Percentiles rank a stretch among this genome's conserved stretches.
These are phyloP conservation scores for Agapostemon virescens DNA, from an alignment of 2,888 invertebrate species.

Conservation along the genomic window DNA sequence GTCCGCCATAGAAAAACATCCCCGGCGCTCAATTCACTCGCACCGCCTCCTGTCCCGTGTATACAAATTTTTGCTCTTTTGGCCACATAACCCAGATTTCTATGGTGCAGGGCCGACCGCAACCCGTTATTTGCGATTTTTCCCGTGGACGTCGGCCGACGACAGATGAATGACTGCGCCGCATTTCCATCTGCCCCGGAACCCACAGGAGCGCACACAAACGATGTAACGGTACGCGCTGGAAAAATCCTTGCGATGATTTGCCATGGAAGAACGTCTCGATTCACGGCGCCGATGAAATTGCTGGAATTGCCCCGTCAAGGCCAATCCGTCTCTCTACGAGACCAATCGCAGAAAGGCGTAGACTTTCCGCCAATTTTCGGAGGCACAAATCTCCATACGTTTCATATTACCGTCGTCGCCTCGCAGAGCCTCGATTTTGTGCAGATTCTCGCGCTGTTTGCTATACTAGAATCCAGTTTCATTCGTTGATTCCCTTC, in stretches of 20 bases:
- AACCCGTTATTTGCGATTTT: conserved; percentile 79
- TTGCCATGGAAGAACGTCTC: conserved; percentile 60
- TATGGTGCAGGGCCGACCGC: conserved; percentile 73
- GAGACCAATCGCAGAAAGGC: background rate
- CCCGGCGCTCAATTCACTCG: conserved; percentile 65
- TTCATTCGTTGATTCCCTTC: background rate
- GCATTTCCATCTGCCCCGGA: conserved; percentile 72
- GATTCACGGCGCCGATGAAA: conserved; percentile 50
- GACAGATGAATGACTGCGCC: conserved; percentile 61
- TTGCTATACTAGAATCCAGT: too few relatives aligned
- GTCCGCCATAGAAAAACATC: conserved; percentile 59
- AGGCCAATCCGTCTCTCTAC: conserved; percentile 24
- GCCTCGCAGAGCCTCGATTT: background rate
- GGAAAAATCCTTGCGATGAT: conserved; percentile 47
- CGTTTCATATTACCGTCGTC: background rate
- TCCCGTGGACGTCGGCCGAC: conserved; percentile 61
- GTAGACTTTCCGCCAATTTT: background rate
- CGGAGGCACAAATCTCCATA: background rate
- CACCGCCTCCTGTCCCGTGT: conserved; percentile 73
- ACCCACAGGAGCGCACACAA: conserved; percentile 38
- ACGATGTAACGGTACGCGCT: conserved; percentile 71
- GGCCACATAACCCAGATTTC: conserved; percentile 80
- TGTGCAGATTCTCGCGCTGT: too few relatives aligned
- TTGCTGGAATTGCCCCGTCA: conserved; percentile 32
- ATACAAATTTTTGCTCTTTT: conserved; percentile 79